phyloP scores from a whole-genome alignment of 1,140 invertebrate species.

The Probaryconus sp. region DNA sequence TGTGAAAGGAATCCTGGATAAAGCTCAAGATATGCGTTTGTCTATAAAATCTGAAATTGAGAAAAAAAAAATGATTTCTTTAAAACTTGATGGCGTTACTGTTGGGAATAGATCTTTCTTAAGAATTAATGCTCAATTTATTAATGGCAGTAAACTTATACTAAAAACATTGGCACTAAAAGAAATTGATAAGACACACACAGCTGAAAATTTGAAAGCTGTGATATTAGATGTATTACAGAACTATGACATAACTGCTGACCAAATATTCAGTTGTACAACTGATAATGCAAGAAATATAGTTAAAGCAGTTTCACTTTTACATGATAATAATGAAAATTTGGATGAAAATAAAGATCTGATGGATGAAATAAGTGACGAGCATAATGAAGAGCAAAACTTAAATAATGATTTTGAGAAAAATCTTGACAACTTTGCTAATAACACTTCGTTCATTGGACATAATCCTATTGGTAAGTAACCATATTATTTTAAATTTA shows the following conservation, averaged over 20 bases:
- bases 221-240: background rate
- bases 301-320: background rate
- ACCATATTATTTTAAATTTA: too few relatives aligned
- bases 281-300: conserved; percentile 3
- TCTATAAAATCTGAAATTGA: too few relatives aligned
- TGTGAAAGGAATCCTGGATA: background rate
- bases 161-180: background rate
- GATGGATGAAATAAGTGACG: too few relatives aligned
- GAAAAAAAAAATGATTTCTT: background rate
- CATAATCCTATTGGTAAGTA: too few relatives aligned
- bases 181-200: background rate
- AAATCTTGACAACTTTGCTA: too few relatives aligned
- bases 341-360: background rate
- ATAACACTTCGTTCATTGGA: too few relatives aligned
- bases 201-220: background rate
- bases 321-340: background rate
- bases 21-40: background rate
- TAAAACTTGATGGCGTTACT: background rate
- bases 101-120: background rate
- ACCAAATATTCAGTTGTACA: background rate
- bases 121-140: background rate
- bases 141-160: background rate
- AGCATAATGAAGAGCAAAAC: background rate
- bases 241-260: background rate
- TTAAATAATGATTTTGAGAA: too few relatives aligned